Evolutionary conservation across 2,113 vertebrate species (phyloP).

Genomic region (Taxidea taxus): DNA sequence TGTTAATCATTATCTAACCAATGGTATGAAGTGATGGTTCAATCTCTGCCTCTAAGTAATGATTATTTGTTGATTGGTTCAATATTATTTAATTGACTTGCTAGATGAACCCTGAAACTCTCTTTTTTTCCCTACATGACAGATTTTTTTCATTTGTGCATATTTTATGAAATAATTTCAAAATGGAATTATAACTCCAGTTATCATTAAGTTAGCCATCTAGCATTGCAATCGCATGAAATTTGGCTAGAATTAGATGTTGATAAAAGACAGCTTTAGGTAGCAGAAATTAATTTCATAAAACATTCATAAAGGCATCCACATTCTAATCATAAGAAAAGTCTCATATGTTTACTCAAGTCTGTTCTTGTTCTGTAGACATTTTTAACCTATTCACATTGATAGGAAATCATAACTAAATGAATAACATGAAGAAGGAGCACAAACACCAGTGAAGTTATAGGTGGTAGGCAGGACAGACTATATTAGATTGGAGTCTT

Average conservation of each 20-base stretch:
- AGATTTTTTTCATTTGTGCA: constrained; percentile 11
- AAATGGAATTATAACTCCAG: not conserved
- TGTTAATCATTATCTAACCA: constrained; percentile 31
- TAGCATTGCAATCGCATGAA: not conserved
- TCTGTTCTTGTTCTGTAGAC: not conserved
- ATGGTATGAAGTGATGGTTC: constrained; percentile 28
- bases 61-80: constrained; percentile 45
- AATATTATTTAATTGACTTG: constrained; percentile 41
- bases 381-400: not conserved
- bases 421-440: not conserved
- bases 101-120: not conserved
- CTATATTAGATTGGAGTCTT: not conserved
- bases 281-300: not conserved
- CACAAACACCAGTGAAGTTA: not conserved
- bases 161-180: not conserved
- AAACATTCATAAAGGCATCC: not conserved
- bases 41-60: constrained; percentile 45
- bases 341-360: not conserved
- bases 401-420: not conserved
- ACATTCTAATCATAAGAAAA: constrained; percentile 36
- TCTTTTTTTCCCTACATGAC: not conserved
- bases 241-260: not conserved
- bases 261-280: not conserved
- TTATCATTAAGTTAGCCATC: not conserved
- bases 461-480: not conserved